These are phyloP conservation scores for Microcebus tavaratra DNA, from an alignment of 2,113 vertebrate genomes.

Conservation along the genomic window DNA sequence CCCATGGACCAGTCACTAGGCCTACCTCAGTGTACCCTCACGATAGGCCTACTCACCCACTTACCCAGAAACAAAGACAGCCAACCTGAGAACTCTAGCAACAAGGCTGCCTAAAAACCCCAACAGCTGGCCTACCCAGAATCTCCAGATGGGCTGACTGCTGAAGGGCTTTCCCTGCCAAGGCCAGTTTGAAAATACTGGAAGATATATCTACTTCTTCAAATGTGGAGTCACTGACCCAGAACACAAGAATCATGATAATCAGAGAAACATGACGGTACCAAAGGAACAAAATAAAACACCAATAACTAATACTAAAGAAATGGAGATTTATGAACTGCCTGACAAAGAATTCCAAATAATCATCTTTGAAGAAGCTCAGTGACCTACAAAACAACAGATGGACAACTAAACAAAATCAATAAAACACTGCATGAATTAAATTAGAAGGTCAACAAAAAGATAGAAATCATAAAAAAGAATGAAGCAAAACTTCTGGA, in stretches of 20 bases:
- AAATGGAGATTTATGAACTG: background rate
- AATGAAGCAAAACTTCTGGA: background rate
- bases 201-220: background rate
- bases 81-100: background rate
- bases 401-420: background rate
- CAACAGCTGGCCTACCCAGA: background rate
- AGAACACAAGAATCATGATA: background rate
- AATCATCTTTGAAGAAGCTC: background rate
- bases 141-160: background rate
- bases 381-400: background rate
- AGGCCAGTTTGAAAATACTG: background rate
- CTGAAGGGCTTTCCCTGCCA: background rate
- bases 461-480: background rate
- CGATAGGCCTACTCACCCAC: background rate
- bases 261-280: background rate
- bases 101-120: background rate
- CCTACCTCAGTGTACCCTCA: background rate
- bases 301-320: background rate
- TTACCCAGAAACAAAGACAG: background rate
- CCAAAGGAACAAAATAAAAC: background rate
- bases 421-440: background rate
- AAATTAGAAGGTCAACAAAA: background rate
- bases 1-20: background rate
- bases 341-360: background rate
- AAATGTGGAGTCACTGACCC: background rate